Base-by-base conservation (phyloP, 2,797 vertebrate species). In the Bucorvus abyssinicus region DNA sequence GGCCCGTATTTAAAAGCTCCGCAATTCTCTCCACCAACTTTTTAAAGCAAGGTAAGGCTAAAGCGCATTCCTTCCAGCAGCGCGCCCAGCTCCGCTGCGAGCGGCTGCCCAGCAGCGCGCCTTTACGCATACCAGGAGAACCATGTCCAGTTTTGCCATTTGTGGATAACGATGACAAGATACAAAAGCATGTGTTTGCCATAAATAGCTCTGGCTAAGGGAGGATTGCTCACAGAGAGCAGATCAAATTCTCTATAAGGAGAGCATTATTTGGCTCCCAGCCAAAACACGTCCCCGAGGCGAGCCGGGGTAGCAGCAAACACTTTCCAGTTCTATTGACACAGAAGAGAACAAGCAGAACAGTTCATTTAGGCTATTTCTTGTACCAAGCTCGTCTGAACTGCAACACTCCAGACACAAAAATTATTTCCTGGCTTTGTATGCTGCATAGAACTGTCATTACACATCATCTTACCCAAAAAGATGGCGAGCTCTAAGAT, bases 121-220 rank as follows among this genome's bases (percentile, higher is more conserved):
- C 97, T 98, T 98, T 97, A 97, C 82, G 85, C 97, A 98, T 98
- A 97, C 98, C 97, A 98, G 96, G 96, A 98, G 97, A 98, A 98
- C 97, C 98, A 96, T 98, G 98, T 98, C 98, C 98, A 98, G 98
- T 98, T 98, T 98, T 98, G 98, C 99, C 98, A 98, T 99, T 98
- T 99, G 98, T 98, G 98, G 98, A 98, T 98, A 98, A 98, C 94
- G 98, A 98, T 99, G 98, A 98, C 98, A 98, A 98, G 98, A 98
- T 98, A 98, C 98, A 98, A 98, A 98, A 98, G 98, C 98, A 99
- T 98, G 98, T 98, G 98, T 98, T 98, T 98, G 98, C 99, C 98
- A 99, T 98, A 98, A 99, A 99, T 99, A 99, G 98, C 98, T 98
- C 97, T 98, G 98, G 98, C 98, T 98, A 98, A 97, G 93, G 97